These are phyloP conservation scores for Microcebus lehilahytsara DNA, from an alignment of 2,113 vertebrate species.

Conservation along the genomic window DNA sequence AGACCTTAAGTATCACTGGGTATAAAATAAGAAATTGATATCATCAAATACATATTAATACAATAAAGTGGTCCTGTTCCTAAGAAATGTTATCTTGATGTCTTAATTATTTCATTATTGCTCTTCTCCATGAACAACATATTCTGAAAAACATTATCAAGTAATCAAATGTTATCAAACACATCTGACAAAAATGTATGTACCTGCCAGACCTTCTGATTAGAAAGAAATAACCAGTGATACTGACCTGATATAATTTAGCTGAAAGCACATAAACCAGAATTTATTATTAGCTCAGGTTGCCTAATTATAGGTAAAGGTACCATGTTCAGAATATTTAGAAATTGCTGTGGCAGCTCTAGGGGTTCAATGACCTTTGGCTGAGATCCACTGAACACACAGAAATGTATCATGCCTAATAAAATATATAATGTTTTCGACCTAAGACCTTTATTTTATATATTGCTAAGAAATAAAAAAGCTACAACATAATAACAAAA, in stretches of 20 bases:
- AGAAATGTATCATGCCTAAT: neutral
- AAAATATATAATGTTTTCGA: neutral
- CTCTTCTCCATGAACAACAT: neutral
- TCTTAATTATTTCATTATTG: constrained; percentile 3
- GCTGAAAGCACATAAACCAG: neutral
- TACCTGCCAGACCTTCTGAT: neutral
- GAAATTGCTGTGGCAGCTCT: neutral
- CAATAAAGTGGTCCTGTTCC: neutral
- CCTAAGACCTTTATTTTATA: neutral
- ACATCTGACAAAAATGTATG: neutral
- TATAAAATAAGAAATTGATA: neutral
- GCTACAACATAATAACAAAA: neutral
- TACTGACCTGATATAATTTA: neutral
- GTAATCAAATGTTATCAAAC: neutral
- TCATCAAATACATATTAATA: neutral
- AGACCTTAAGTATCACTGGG: neutral
- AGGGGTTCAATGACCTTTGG: neutral
- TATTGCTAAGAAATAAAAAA: constrained; percentile 34
- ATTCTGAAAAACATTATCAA: neutral
- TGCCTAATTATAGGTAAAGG: neutral
- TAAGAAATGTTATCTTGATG: neutral
- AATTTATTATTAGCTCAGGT: neutral
- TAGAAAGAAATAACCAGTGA: neutral
- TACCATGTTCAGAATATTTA: neutral
- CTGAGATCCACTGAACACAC: neutral